Conservation (phyloP, 2,797 vertebrate genomes). For the Parauchenoglanis punctatus region DNA sequence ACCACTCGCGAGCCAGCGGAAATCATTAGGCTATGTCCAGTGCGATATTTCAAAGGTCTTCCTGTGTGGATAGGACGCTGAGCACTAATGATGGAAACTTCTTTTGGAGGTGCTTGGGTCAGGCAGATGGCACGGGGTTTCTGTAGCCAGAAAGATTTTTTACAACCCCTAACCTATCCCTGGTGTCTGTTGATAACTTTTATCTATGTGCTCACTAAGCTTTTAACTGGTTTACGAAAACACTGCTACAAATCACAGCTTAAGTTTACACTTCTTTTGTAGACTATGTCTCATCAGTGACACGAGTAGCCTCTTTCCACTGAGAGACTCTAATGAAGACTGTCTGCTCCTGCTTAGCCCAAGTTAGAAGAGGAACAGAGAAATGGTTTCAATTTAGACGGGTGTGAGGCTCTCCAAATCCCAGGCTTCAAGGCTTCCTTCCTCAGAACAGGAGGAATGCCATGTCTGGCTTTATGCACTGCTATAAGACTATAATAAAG, state of each 20-base stretch:
- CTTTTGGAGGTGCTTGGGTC: slow-evolving; percentile 62
- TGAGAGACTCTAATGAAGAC: slow-evolving; percentile 64
- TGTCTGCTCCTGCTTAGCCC: slow-evolving; percentile 70
- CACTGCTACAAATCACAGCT: slow-evolving; percentile 28
- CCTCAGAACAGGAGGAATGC: slow-evolving; percentile 69
- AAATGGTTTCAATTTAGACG: slow-evolving; percentile 74
- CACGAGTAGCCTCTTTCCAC: slow-evolving; percentile 26
- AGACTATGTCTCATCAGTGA: slow-evolving; percentile 20
- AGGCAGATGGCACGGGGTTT: slow-evolving; percentile 55
- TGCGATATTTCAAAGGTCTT: slow-evolving; percentile 67
- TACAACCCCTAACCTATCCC: slow-evolving; percentile 24
- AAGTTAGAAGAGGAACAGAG: slow-evolving; percentile 64
- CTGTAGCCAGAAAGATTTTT: slow-evolving; percentile 47
- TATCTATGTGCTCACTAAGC: slow-evolving; percentile 37
- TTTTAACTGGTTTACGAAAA: slow-evolving; percentile 42
- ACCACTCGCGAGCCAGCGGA: slow-evolving; percentile 58
- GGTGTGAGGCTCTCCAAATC: slow-evolving; percentile 68
- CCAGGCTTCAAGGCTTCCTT: slow-evolving; percentile 73
- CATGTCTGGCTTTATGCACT: slow-evolving; percentile 68
- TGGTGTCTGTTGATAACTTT: slow-evolving; percentile 49
- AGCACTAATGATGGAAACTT: slow-evolving; percentile 72
- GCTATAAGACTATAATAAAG: slow-evolving; percentile 52
- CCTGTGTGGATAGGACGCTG: slow-evolving; percentile 70
- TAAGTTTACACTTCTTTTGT: slow-evolving; percentile 8
- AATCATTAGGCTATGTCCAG: slow-evolving; percentile 74